phyloP scores from a whole-genome alignment of 2,797 vertebrate genomes.

The Myotis daubentonii region DNA sequence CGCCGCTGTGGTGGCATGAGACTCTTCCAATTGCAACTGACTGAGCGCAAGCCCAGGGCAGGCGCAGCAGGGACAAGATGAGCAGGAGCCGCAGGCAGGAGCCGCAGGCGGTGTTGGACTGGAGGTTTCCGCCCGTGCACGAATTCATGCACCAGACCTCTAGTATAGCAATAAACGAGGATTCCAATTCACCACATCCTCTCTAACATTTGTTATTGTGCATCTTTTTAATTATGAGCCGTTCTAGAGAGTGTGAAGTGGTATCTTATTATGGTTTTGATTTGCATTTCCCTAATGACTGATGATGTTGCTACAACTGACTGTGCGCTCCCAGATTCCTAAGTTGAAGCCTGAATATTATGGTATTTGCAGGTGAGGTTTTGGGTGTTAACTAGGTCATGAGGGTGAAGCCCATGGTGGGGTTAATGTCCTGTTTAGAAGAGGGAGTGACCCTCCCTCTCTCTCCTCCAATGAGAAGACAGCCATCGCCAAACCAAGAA shows the following conservation, averaged over 20 bases:
- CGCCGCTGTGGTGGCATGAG: too few relatives aligned
- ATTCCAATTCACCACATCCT: neutral
- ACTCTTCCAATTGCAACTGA: too few relatives aligned
- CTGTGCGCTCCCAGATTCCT: neutral
- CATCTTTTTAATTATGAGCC: neutral
- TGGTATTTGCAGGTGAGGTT: neutral
- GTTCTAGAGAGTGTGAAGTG: neutral
- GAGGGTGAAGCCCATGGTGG: neutral
- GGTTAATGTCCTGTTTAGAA: neutral
- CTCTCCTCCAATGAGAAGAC: neutral
- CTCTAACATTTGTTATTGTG: neutral
- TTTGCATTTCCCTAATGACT: neutral
- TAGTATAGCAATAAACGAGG: neutral
- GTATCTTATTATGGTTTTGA: neutral
- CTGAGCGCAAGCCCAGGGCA: too few relatives aligned
- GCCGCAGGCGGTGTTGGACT: too few relatives aligned
- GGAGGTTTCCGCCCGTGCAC: too few relatives aligned
- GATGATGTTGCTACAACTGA: neutral
- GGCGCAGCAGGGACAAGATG: too few relatives aligned
- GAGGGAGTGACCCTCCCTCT: neutral
- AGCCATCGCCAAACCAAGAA: neutral
- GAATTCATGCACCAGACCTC: too few relatives aligned
- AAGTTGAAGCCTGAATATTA: neutral
- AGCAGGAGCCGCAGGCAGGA: too few relatives aligned
- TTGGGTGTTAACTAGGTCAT: neutral